Evolutionary conservation across 1,140 invertebrate genomes (phyloP).

Genomic region (Paramacrobiotus metropolitanus): DNA sequence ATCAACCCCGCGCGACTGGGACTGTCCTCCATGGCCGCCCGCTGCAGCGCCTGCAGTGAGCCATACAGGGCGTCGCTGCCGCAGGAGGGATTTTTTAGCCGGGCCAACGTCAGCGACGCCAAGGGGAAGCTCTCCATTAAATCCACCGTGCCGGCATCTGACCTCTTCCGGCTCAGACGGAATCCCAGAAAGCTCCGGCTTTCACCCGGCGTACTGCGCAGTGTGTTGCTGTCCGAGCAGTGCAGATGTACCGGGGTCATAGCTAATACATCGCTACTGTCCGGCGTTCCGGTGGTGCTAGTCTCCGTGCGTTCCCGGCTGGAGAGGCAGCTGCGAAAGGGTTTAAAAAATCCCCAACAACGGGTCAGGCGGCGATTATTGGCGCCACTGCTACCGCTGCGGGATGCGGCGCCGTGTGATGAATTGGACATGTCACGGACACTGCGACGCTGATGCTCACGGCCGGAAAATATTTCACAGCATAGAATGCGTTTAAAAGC

Average conservation of each 20-base stretch:
- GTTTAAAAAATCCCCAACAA: too few species aligned
- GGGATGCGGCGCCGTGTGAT: too few species aligned
- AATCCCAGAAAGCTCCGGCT: neutral
- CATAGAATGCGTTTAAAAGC: constrained; percentile 27
- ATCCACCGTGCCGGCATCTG: neutral
- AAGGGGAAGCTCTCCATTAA: neutral
- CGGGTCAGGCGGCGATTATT: too few species aligned
- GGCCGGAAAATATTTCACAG: constrained; percentile 12
- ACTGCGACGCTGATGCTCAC: neutral
- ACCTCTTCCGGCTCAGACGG: neutral
- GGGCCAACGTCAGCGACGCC: neutral
- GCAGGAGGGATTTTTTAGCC: neutral
- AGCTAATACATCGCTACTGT: neutral
- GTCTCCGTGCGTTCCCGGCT: neutral
- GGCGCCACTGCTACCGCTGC: too few species aligned
- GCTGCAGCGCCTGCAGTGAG: neutral
- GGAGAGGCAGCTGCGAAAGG: neutral
- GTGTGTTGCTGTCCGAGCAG: neutral
- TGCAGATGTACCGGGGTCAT: neutral
- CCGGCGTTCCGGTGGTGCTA: neutral
- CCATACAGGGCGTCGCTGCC: neutral
- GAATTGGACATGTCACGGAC: neutral
- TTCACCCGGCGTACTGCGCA: neutral
- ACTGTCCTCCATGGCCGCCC: neutral
- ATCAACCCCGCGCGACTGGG: too few species aligned